A percentile compares a stretch with the other conserved stretches of the same genome.
Conservation (phyloP, 2,888 invertebrate genomes). For the Arge pagana region DNA sequence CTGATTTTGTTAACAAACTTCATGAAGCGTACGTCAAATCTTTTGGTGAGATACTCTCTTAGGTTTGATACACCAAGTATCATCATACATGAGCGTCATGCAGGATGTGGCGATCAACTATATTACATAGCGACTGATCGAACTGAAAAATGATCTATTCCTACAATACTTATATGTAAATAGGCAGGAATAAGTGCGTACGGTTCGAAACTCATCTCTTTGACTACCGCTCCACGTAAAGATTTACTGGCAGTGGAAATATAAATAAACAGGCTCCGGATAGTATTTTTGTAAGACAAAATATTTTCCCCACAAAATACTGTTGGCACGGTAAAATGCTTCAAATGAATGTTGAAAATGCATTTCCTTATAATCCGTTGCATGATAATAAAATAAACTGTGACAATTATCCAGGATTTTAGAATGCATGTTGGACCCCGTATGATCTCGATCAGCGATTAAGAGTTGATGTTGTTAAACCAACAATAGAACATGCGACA, state of each 20-base stretch:
- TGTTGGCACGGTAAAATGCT: not conserved
- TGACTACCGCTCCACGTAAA: conserved; percentile 21
- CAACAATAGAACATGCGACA: not conserved
- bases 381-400: conserved; percentile 1
- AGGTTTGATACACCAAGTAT: conserved; percentile 31
- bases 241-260: conserved; percentile 16
- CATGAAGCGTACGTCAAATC: conserved; percentile 93
- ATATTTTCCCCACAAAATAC: conserved; percentile 13
- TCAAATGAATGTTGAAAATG: conserved; percentile 7
- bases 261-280: conserved; percentile 27
- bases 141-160: conserved; percentile 24
- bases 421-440: conserved; percentile 4
- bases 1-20: conserved; percentile 84
- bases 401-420: conserved; percentile 17
- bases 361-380: conserved; percentile 9
- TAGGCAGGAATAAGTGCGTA: conserved; percentile 23
- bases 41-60: conserved; percentile 69
- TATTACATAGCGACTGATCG: conserved; percentile 20
- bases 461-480: conserved; percentile 4
- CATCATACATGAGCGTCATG: conserved; percentile 27
- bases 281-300: conserved; percentile 39
- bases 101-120: conserved; percentile 31
- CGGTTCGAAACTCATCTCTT: conserved; percentile 29
- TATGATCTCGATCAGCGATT: conserved; percentile 13
- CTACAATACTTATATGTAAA: conserved; percentile 31